Evolutionary conservation across 1,140 invertebrate genomes (phyloP).

Genomic region (Branchinecta lindahli): DNA sequence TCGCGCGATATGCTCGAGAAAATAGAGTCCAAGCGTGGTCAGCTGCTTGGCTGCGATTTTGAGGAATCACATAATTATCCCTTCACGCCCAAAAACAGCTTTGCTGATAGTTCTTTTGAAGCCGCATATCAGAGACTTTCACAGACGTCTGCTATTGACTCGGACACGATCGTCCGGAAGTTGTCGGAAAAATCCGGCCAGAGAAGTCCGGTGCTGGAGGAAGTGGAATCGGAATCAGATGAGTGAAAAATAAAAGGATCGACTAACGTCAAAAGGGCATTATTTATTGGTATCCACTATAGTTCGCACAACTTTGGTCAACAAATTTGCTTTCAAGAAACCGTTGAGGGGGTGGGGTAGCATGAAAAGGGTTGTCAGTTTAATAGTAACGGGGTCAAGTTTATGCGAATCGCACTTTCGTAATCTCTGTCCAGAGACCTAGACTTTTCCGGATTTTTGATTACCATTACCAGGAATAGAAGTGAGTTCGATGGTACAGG

Average conservation of each 20-base stretch:
- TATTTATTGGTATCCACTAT: too few species aligned
- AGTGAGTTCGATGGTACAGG: too few species aligned
- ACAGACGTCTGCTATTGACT: conserved; percentile 14
- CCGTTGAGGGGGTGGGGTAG: too few species aligned
- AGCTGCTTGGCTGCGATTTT: conserved; percentile 26
- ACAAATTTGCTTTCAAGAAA: too few species aligned
- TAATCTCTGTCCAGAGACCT: too few species aligned
- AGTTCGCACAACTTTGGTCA: too few species aligned
- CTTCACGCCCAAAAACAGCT: conserved; percentile 29
- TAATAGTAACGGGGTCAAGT: too few species aligned
- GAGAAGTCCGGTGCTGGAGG: not conserved
- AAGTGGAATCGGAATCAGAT: not conserved
- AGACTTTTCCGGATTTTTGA: too few species aligned
- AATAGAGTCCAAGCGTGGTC: conserved; percentile 26
- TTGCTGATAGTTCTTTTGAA: conserved; percentile 28
- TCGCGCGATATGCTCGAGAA: conserved; percentile 30
- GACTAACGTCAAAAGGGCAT: too few species aligned
- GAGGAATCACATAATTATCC: conserved; percentile 24
- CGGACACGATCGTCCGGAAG: conserved; percentile 13
- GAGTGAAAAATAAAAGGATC: not conserved
- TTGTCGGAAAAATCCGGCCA: not conserved
- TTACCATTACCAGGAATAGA: too few species aligned
- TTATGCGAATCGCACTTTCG: too few species aligned
- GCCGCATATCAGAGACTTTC: conserved; percentile 21
- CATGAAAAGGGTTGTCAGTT: too few species aligned